Evolutionary conservation across 2,888 invertebrate genomes (phyloP).

Genomic region (Tanypteryx hageni): DNA sequence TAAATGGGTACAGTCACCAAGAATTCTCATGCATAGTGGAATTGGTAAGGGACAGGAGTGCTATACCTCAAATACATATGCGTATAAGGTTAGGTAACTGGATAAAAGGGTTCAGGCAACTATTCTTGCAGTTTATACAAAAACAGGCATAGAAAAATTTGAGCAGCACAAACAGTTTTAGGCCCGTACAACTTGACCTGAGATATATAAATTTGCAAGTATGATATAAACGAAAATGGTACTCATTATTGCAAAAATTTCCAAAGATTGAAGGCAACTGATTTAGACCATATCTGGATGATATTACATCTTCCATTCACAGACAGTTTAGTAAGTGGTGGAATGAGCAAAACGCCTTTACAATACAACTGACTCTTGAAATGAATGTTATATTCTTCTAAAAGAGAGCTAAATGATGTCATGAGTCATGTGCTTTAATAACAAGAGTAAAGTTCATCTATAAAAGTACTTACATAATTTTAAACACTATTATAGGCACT

Average conservation of each 20-base stretch:
- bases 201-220: not conserved
- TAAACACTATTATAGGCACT: conserved; percentile 4
- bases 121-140: not conserved
- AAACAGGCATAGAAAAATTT: not conserved
- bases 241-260: too few species aligned
- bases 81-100: not conserved
- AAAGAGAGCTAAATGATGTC: too few species aligned
- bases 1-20: not conserved
- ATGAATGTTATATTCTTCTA: too few species aligned
- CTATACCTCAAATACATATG: not conserved
- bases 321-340: too few species aligned
- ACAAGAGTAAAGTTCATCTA: too few species aligned
- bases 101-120: not conserved
- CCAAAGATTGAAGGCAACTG: too few species aligned
- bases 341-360: too few species aligned
- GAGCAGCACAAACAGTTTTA: not conserved
- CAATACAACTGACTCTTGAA: too few species aligned
- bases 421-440: too few species aligned
- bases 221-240: too few species aligned
- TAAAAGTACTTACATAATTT: not conserved
- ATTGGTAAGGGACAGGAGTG: not conserved
- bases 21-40: not conserved
- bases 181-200: not conserved
- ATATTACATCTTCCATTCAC: too few species aligned
- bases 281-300: too few species aligned